These are phyloP conservation scores for Gymnosoma rotundatum DNA, from an alignment of 2,888 invertebrate species.

Conservation along the genomic window DNA sequence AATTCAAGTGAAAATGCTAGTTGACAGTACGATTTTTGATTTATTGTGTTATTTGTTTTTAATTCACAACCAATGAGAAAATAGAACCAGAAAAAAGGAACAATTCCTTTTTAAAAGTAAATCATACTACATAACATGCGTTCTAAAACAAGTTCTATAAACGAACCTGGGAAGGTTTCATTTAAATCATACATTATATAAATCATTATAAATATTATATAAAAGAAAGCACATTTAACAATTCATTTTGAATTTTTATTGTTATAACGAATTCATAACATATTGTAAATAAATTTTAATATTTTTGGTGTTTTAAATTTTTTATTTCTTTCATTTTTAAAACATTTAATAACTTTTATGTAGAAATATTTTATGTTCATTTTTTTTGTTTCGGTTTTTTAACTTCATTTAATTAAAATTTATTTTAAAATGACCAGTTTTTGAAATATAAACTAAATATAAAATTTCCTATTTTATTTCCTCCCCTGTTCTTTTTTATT, in stretches of 20 bases:
- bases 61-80: too few species aligned
- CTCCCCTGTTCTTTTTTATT: constrained; percentile 38
- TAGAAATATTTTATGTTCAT: background rate
- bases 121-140: background rate
- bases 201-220: constrained; percentile 12
- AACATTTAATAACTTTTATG: background rate
- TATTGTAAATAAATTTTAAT: constrained; percentile 44
- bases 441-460: constrained; percentile 35
- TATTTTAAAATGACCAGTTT: background rate
- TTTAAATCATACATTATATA: constrained; percentile 38
- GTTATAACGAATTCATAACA: constrained; percentile 9
- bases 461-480: constrained; percentile 54
- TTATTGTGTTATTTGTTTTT: too few species aligned
- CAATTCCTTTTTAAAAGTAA: too few species aligned
- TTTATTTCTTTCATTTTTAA: constrained; percentile 4
- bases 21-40: too few species aligned
- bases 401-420: background rate
- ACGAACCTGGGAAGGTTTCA: constrained; percentile 32
- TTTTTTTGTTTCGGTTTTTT: background rate
- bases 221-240: constrained; percentile 31
- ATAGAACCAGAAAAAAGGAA: too few species aligned
- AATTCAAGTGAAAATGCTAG: too few species aligned
- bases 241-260: constrained; percentile 24
- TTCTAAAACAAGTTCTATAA: constrained; percentile 16
- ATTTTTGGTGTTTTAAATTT: constrained; percentile 41